These are phyloP conservation scores for Tenualosa thibaudeaui DNA, from an alignment of 2,797 vertebrate genomes.

Conservation along the genomic window DNA sequence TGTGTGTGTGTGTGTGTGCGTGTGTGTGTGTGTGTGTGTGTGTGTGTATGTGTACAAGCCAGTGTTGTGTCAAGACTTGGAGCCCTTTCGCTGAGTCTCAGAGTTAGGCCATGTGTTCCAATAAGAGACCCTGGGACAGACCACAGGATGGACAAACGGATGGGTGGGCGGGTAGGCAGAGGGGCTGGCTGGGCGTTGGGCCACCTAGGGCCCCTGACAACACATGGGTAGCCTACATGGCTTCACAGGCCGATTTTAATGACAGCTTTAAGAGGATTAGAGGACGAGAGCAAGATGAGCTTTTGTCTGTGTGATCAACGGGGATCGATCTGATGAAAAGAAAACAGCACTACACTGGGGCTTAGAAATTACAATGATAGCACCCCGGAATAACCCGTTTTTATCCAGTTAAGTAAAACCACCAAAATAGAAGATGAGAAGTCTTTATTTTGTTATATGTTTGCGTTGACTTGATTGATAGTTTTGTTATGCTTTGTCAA, in stretches of 20 bases:
- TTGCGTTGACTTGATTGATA: neutral
- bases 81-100: neutral
- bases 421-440: neutral
- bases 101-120: neutral
- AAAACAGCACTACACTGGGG: neutral
- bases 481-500: neutral
- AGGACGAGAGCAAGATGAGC: neutral
- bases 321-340: conserved; percentile 1
- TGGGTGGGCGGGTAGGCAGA: no score
- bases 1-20: no score
- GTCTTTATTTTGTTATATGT: neutral
- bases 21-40: no score
- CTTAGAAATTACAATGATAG: neutral
- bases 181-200: no score
- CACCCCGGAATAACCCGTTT: neutral
- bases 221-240: conserved; percentile 57
- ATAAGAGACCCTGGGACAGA: neutral
- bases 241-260: conserved; percentile 57
- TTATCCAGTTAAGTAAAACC: neutral
- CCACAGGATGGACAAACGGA: neutral
- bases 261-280: conserved; percentile 66
- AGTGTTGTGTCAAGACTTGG: no score
- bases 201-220: neutral
- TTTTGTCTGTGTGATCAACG: neutral
- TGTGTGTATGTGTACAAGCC: no score